Evolutionary conservation across 23 tunicate species (phyloP).

Genomic region (Corella eumyota): DNA sequence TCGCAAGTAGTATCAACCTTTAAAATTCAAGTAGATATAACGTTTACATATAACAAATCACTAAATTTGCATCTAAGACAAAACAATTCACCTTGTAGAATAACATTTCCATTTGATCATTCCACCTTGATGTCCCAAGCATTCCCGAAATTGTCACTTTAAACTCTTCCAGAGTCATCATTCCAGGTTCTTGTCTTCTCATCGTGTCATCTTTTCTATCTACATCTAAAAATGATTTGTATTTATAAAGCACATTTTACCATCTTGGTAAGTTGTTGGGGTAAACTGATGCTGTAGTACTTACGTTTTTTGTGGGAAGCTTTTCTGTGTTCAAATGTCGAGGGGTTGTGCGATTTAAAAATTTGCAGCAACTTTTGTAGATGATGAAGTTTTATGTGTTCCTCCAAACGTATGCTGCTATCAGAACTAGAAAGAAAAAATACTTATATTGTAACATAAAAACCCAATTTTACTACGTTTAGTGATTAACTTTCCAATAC

Average conservation of each 20-base stretch:
- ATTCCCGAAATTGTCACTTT: constrained; percentile 53
- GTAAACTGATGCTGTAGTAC: too few species aligned
- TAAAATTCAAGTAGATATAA: not conserved
- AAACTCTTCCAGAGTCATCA: constrained; percentile 80
- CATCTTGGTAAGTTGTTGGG: too few species aligned
- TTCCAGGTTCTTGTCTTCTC: constrained; percentile 74
- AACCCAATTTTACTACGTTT: not conserved
- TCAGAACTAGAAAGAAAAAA: constrained; percentile 46
- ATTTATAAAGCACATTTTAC: too few species aligned
- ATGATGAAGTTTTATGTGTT: constrained; percentile 89
- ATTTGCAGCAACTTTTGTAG: constrained; percentile 61
- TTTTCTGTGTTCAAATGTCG: too few species aligned
- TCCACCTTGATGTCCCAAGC: constrained; percentile 79
- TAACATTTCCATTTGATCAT: constrained; percentile 92
- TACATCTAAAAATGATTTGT: too few species aligned
- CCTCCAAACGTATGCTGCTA: constrained; percentile 84
- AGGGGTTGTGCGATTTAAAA: constrained; percentile 59
- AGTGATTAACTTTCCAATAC: too few species aligned
- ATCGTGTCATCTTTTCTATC: too few species aligned
- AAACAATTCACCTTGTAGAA: constrained; percentile 73
- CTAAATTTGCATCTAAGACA: not conserved
- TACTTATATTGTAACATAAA: not conserved
- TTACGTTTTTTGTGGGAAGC: too few species aligned
- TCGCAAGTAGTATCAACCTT: constrained; percentile 92
- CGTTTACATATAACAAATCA: not conserved